phyloP scores from a whole-genome alignment of 2,113 vertebrate genomes.

The Apteryx owenii region DNA sequence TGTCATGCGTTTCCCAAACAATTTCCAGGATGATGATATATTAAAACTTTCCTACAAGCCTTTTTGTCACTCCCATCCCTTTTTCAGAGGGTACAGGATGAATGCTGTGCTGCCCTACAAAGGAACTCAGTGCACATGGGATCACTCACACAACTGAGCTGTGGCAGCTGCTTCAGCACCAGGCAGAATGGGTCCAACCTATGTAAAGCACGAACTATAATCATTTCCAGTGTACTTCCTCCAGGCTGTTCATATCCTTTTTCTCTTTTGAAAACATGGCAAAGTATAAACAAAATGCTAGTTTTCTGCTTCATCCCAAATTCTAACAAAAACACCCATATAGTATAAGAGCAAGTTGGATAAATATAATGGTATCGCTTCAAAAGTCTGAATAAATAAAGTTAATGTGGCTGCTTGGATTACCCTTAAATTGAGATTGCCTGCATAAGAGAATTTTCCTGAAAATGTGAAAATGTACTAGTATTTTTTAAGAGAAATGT shows the following conservation, averaged over 20 bases:
- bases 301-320: not conserved
- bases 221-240: not conserved
- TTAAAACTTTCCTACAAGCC: not conserved
- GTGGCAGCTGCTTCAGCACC: not conserved
- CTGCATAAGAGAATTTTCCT: not conserved
- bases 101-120: not conserved
- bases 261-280: not conserved
- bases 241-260: fast-evolving
- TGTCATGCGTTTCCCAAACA: not conserved
- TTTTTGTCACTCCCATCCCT: not conserved
- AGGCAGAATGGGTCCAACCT: fast-evolving
- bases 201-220: not conserved
- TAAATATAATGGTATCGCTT: not conserved
- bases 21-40: not conserved
- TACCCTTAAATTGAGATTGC: not conserved
- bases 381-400: not conserved
- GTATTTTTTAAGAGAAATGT: not conserved
- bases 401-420: not conserved
- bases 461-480: not conserved
- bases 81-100: not conserved
- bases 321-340: not conserved
- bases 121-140: fast-evolving
- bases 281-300: not conserved
- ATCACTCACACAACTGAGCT: not conserved
- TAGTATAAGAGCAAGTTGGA: not conserved